Evolutionary conservation across 2,797 vertebrate species (phyloP), one percentile per base, ranked within the genome.

Genomic region (Sorex maritimensis): DNA sequence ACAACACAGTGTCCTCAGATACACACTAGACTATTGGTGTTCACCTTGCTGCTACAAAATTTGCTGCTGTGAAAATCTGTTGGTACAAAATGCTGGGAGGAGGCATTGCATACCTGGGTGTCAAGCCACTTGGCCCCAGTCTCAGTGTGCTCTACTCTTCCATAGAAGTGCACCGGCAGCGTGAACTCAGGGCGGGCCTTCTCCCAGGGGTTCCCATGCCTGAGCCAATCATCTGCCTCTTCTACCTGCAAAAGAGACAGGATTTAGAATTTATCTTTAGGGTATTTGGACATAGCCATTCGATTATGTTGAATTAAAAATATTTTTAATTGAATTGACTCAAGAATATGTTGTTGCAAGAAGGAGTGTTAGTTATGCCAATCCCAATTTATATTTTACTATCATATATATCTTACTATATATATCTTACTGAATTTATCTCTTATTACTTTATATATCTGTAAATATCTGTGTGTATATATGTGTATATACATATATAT

Each of bases 181-280:
- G 99, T 99, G 98, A 99, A 99, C 95, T 99, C 99, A 0, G 99
- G 99, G 0, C 99, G 99, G 2, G 99, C 98, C 86, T 99, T 99
- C 98, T 99, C 99, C 99, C 99, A 99, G 1, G 99, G 99, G 96
- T 99, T 99, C 34, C 99, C 99, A 0, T 99, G 98, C 90, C 99
- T 97, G 91, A 99, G 98, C 99, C 99, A 99, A 94, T 99, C 99
- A 14, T 99, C 99, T 0, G 99, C 99, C 95, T 99, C 99, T 91
- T 99, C 99, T 84, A 99, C 98, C 99, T 99, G 96, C 58, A 91
- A 1, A 14, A 89, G 83, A 14, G 4, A 95, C 67, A 73, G 0
- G 1, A 34, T 26, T 92, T 46, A 69, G 75, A 38, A 61, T 34
- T 49, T 75, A 15, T 30, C 61, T 63, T 17, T 30, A 73, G 61